phyloP scores from a whole-genome alignment of 1,140 invertebrate genomes.

The Danaus plexippus region DNA sequence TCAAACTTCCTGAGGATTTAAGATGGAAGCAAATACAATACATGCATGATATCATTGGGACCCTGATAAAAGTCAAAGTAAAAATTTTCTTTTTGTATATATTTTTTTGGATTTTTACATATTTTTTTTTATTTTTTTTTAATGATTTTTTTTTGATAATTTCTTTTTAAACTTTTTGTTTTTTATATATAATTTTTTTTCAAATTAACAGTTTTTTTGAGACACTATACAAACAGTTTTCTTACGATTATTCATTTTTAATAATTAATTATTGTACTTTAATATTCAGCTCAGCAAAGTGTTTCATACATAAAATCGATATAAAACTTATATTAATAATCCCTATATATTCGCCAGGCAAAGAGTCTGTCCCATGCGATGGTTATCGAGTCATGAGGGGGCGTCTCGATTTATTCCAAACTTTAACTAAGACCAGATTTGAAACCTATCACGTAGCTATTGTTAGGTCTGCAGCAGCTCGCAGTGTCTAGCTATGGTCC shows the following conservation, averaged over 20 bases:
- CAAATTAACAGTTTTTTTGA: constrained; percentile 49
- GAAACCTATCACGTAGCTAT: too few relatives aligned
- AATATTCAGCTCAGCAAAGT: constrained; percentile 43
- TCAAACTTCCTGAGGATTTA: constrained; percentile 11
- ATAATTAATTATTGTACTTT: constrained; percentile 66
- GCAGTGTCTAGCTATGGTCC: too few relatives aligned
- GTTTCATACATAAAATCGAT: constrained; percentile 58
- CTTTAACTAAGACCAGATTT: too few relatives aligned
- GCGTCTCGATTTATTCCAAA: constrained; percentile 7
- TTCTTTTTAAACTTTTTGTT: constrained; percentile 24
- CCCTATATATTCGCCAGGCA: constrained; percentile 48
- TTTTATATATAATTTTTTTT: constrained; percentile 31
- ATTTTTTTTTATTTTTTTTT: constrained; percentile 38
- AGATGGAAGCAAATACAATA: constrained; percentile 20
- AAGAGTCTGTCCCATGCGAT: constrained; percentile 32
- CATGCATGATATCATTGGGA: constrained; percentile 33
- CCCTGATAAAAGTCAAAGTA: constrained; percentile 41
- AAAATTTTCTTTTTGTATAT: constrained; percentile 35
- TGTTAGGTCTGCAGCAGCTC: too few relatives aligned
- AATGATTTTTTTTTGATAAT: constrained; percentile 41
- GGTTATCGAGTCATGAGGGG: constrained; percentile 26
- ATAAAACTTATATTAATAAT: constrained; percentile 56
- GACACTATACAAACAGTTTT: constrained; percentile 57
- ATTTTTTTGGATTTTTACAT: constrained; percentile 40
- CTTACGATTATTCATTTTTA: constrained; percentile 52